A percentile compares a stretch with the other conserved stretches of the same genome.
Conservation (phyloP, 2,113 vertebrate species). For the Caranx melampygus region DNA sequence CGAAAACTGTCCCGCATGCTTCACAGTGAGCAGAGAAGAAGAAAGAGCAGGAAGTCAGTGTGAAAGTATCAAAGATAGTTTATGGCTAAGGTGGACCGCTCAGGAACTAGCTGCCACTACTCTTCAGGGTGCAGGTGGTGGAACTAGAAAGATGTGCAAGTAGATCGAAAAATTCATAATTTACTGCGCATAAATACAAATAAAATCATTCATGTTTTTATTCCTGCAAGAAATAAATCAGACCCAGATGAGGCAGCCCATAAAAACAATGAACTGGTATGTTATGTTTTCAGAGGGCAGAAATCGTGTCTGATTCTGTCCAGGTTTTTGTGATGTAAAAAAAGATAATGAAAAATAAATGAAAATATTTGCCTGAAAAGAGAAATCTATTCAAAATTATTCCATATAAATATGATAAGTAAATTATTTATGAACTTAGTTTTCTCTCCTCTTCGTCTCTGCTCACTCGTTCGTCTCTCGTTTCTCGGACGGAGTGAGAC, state of each 20-base stretch:
- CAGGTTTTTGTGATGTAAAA: not conserved
- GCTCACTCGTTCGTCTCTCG: not conserved
- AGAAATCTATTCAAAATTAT: no score
- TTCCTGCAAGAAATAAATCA: no score
- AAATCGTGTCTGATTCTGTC: not conserved
- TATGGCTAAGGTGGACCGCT: not conserved
- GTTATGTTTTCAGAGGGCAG: no score
- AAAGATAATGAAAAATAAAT: not conserved
- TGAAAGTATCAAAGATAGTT: not conserved
- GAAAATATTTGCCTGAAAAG: not conserved
- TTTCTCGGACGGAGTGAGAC: slow-evolving; percentile 14
- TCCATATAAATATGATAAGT: not conserved
- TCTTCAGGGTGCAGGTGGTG: not conserved
- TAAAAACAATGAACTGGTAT: no score
- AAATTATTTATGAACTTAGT: not conserved
- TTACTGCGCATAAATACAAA: no score
- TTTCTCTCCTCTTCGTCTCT: not conserved
- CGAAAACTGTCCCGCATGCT: not conserved
- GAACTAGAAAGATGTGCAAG: no score
- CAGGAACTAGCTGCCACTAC: not conserved
- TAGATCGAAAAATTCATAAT: no score
- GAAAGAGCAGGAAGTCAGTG: slow-evolving; percentile 6
- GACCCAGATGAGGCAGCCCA: no score
- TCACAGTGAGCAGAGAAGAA: slow-evolving; percentile 23
- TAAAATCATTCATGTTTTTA: no score